phyloP scores from a whole-genome alignment of 64 coral and sea anemone genomes.

The Dendronephthya gigantea region DNA sequence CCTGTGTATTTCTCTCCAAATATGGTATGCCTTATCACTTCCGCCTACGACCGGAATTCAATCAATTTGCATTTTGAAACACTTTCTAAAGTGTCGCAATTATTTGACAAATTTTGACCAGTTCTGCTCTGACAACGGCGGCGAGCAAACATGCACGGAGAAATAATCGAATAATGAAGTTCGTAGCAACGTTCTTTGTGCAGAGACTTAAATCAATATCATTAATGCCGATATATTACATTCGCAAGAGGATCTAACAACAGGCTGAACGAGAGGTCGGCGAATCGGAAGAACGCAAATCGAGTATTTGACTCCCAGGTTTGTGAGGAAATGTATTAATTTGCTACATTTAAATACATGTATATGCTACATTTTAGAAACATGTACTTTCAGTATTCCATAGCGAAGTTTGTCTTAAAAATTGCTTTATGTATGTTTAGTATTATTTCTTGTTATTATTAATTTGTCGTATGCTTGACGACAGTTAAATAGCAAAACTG shows the following conservation, averaged over 20 bases:
- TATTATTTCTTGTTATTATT: not conserved
- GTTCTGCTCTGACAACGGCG: not conserved
- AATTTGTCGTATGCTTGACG: not conserved
- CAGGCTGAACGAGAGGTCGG: conserved; percentile 25
- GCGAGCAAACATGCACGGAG: not conserved
- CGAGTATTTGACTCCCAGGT: conserved; percentile 46
- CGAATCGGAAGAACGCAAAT: conserved; percentile 38
- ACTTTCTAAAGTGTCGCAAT: not conserved
- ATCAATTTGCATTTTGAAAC: not conserved
- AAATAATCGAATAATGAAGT: not conserved
- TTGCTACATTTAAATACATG: not conserved
- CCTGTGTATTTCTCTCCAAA: not conserved
- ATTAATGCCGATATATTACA: conserved; percentile 21
- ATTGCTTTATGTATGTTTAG: not conserved
- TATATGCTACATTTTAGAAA: not conserved
- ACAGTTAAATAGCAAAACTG: too few species aligned
- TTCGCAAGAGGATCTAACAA: conserved; percentile 22
- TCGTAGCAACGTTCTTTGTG: not conserved
- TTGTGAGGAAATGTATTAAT: not conserved
- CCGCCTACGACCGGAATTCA: not conserved
- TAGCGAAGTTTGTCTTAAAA: not conserved
- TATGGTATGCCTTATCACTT: not conserved
- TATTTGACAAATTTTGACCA: not conserved
- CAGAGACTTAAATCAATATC: not conserved
- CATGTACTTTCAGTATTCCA: not conserved